Evolutionary conservation across 2,888 invertebrate species (phyloP), one percentile per base, ranked within the genome.

Genomic region (Papilio protenor): DNA sequence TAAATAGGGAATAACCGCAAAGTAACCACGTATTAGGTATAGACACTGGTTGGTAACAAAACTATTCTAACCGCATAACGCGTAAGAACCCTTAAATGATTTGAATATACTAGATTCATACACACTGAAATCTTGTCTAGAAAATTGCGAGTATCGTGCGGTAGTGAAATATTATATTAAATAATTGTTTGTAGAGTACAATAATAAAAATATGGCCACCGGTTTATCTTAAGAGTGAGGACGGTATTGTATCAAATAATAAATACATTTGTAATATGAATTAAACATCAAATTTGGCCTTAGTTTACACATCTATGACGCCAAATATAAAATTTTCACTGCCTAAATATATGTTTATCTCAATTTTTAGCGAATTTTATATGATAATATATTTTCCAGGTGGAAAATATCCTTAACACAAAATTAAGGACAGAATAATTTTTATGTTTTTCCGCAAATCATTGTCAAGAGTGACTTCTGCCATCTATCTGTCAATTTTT

Each of bases 181-280:
- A 40, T 21, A 21, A 23, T 73, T 16, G 14, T 16, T 2, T 73
- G 21, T 73, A 40, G 21, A 21, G 59, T 73, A 73, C 12, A 40
- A 59, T 45, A 59, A 45, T 76, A 59, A 59, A 75, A 45, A 71
- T 69, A 59, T 76, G 47, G 45, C 70, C 57, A 61, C 45, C 69
- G n/a, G 77, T 70, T 47, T 77, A 73, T 16, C 49, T 73, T 73
- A 57, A 57, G 55, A 16, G 59, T 61, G 69, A 77, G 77, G 77
- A 77, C 73, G 77, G 77, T 66, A 49, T 47, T 59, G 12, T 14
- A 59, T 59, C 14, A 64, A 77, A 77, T 45, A 16, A 55, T 23
- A 33, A 55, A 77, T 49, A 71, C 5, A 4, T 70, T 21, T 69
- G 18, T 21, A 12, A 16, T 47, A 47, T 70, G 0, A 70, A 69